phyloP scores from a whole-genome alignment of 2,113 vertebrate species.

The Prietella phreatophila region DNA sequence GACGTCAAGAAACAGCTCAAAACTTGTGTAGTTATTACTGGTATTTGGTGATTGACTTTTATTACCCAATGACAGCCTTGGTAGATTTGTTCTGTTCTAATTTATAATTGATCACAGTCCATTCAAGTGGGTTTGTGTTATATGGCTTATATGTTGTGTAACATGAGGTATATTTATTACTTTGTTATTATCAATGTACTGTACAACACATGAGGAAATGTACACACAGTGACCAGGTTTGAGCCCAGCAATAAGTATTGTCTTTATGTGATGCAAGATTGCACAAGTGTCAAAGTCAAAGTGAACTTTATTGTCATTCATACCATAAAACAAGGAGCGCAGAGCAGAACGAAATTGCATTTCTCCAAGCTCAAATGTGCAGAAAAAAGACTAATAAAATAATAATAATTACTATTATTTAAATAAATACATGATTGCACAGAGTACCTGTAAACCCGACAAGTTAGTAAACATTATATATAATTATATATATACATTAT shows the following conservation, averaged over 20 bases:
- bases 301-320: no score
- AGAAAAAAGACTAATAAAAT: no score
- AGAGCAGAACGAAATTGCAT: no score
- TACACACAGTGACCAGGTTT: not conserved
- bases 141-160: not conserved
- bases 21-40: not conserved
- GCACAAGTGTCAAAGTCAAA: not conserved
- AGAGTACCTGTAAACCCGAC: no score
- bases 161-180: not conserved
- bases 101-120: not conserved
- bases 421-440: no score
- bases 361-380: no score
- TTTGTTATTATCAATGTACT: not conserved
- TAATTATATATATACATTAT: no score
- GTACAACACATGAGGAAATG: not conserved
- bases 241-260: not conserved
- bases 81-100: not conserved
- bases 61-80: not conserved
- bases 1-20: not conserved
- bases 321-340: no score
- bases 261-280: not conserved
- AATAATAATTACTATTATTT: no score
- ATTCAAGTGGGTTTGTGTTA: not conserved
- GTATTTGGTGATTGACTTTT: not conserved
- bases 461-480: no score